A percentile compares a stretch with the other conserved stretches of the same genome.
Evolutionary conservation across 2,113 vertebrate genomes (phyloP).

Genomic region (Polyodon spathula): DNA sequence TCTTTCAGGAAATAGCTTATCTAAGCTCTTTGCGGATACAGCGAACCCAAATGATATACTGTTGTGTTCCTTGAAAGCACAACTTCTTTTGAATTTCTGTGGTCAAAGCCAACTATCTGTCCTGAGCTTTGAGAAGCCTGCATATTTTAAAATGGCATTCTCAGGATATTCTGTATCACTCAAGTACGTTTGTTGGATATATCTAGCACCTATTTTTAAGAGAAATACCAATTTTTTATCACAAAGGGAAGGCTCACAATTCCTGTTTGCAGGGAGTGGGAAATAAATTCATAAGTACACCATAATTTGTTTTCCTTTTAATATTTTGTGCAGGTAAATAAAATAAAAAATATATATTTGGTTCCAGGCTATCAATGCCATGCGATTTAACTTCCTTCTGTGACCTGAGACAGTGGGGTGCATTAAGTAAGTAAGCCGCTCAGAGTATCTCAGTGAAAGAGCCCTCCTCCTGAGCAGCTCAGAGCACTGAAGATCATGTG

Average conservation of each 20-base stretch:
- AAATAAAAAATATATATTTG: not conserved
- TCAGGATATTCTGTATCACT: constrained; percentile 21
- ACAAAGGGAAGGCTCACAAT: constrained; percentile 10
- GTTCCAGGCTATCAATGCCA: not conserved
- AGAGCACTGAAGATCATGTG: no score
- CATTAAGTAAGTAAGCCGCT: not conserved
- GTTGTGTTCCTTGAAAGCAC: not conserved
- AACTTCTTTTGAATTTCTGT: constrained; percentile 25
- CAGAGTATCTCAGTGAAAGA: no score
- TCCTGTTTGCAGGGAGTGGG: not conserved
- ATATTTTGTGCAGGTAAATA: not conserved
- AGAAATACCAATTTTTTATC: constrained; percentile 21
- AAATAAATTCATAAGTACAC: constrained; percentile 12
- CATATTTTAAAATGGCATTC: constrained; percentile 30
- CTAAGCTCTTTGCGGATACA: not conserved
- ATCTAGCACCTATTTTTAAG: constrained; percentile 22
- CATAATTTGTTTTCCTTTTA: constrained; percentile 23
- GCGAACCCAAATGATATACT: not conserved
- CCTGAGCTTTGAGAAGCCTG: constrained; percentile 26
- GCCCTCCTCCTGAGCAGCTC: no score
- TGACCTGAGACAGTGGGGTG: not conserved
- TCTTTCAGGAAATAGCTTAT: not conserved
- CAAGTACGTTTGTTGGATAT: constrained; percentile 7
- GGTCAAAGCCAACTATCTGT: constrained; percentile 23
- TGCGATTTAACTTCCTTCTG: not conserved